Percentiles rank a stretch among this genome's conserved stretches.
These are phyloP conservation scores for Listronotus oregonensis DNA, from an alignment of 1,140 invertebrate genomes.

Conservation along the genomic window DNA sequence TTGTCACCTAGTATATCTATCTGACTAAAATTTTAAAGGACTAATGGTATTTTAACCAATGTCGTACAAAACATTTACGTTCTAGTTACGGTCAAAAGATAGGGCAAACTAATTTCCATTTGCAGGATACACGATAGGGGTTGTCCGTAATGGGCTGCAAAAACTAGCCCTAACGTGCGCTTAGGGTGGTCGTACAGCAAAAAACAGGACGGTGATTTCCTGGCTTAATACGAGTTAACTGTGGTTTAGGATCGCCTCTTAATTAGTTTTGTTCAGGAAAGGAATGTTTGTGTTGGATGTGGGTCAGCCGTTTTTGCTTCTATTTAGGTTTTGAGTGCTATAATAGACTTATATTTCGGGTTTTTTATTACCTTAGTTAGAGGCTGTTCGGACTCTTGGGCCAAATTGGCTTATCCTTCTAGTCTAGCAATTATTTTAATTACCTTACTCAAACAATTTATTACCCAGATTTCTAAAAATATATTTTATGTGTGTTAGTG, in stretches of 20 bases:
- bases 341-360: too few relatives aligned
- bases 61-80: not conserved
- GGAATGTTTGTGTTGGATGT: conserved; percentile 11
- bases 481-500: too few relatives aligned
- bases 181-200: conserved; percentile 5
- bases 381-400: too few relatives aligned
- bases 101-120: conserved; percentile 14
- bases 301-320: not conserved
- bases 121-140: not conserved
- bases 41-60: too few relatives aligned
- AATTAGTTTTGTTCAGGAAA: conserved; percentile 20
- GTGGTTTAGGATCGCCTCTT: conserved; percentile 25
- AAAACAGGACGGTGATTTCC: conserved; percentile 16
- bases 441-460: too few relatives aligned
- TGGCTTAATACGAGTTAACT: conserved; percentile 24
- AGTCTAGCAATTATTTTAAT: too few relatives aligned
- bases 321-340: too few relatives aligned
- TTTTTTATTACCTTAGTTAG: too few relatives aligned
- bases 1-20: too few relatives aligned
- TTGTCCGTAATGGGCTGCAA: conserved; percentile 12
- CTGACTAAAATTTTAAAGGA: too few relatives aligned
- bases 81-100: not conserved
- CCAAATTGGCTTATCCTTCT: too few relatives aligned
- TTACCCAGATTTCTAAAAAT: too few relatives aligned
- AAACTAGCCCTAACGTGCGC: conserved; percentile 12